These are phyloP conservation scores for Acanthoscelides obtectus DNA, from an alignment of 2,888 invertebrate species.

Conservation along the genomic window DNA sequence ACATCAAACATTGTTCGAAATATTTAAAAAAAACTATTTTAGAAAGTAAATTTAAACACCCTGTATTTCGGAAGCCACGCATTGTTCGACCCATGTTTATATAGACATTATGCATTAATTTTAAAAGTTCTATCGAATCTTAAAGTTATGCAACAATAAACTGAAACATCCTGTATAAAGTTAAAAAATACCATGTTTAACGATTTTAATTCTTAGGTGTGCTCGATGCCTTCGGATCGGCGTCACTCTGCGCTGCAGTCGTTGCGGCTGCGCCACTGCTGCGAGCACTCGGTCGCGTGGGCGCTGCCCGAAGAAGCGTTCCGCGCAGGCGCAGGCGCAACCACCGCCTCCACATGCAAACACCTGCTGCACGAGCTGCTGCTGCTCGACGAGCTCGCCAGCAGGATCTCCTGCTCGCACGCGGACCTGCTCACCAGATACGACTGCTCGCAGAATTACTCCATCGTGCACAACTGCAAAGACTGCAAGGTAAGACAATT, in stretches of 20 bases:
- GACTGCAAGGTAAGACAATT: slow-evolving; percentile 86
- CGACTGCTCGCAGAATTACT: slow-evolving; percentile 85
- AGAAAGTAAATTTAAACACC: no score
- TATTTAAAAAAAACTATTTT: no score
- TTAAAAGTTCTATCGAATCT: no score
- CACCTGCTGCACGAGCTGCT: slow-evolving; percentile 68
- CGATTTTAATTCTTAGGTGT: not conserved
- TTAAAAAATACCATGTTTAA: no score
- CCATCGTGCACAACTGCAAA: slow-evolving; percentile 78
- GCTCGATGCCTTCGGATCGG: slow-evolving; percentile 51
- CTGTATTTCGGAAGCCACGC: no score
- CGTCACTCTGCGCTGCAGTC: slow-evolving; percentile 64
- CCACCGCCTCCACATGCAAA: slow-evolving; percentile 52
- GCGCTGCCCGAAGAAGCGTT: slow-evolving; percentile 71
- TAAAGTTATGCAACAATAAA: no score
- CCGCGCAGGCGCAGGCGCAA: slow-evolving; percentile 53
- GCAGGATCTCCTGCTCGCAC: slow-evolving; percentile 77
- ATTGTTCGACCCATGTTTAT: no score
- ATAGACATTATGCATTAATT: no score
- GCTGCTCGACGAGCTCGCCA: slow-evolving; percentile 71
- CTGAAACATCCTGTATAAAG: no score
- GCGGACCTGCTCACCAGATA: slow-evolving; percentile 78
- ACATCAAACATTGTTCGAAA: no score
- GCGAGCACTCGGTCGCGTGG: slow-evolving; percentile 76
- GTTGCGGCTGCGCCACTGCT: slow-evolving; percentile 79